Evolutionary conservation across 1,140 invertebrate genomes (phyloP).

Genomic region (Pomacea maculata): DNA sequence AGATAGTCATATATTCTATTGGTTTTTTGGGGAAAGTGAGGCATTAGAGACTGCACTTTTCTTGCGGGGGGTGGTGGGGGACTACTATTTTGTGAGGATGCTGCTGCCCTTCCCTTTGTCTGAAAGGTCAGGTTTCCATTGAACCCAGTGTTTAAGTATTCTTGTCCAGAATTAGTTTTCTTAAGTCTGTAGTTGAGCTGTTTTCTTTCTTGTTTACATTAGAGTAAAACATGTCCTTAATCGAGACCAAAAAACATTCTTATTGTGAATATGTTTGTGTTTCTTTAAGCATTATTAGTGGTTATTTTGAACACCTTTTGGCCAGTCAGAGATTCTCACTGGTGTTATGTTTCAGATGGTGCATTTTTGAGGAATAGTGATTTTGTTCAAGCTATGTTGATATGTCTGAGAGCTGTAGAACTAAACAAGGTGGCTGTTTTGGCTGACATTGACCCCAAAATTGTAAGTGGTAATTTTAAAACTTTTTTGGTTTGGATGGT

Average conservation of each 20-base stretch:
- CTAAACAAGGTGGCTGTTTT: constrained; percentile 74
- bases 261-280: background rate
- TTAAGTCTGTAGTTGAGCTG: background rate
- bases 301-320: background rate
- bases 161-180: too few relatives aligned
- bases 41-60: too few relatives aligned
- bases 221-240: background rate
- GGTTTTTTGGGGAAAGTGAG: too few relatives aligned
- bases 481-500: background rate
- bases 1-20: too few relatives aligned
- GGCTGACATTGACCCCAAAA: constrained; percentile 74
- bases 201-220: background rate
- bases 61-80: too few relatives aligned
- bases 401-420: constrained; percentile 78
- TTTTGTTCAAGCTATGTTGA: constrained; percentile 74
- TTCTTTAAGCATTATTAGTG: background rate
- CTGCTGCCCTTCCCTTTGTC: too few relatives aligned
- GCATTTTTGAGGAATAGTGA: constrained; percentile 74
- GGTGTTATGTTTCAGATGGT: constrained; percentile 57
- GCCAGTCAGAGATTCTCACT: background rate
- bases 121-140: too few relatives aligned
- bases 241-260: background rate
- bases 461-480: constrained; percentile 65
- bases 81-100: too few relatives aligned
- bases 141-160: too few relatives aligned